These are phyloP conservation scores for Avahi laniger DNA, from an alignment of 2,797 vertebrate species.

Conservation along the genomic window DNA sequence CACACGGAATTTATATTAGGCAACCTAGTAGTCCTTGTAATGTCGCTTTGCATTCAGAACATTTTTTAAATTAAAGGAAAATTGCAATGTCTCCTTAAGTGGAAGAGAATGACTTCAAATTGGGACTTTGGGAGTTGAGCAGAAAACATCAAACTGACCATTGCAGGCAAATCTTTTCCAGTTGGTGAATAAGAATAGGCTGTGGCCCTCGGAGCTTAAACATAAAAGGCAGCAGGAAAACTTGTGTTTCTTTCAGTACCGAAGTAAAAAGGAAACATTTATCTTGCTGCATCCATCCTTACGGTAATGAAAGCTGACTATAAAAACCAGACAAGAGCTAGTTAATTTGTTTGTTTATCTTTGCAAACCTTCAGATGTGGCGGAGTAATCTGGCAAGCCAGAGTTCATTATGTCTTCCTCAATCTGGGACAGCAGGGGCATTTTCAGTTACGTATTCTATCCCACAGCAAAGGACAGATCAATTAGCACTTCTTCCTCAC, in stretches of 20 bases:
- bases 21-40: not conserved
- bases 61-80: conserved; percentile 65
- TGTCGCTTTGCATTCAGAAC: conserved; percentile 58
- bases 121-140: conserved; percentile 51
- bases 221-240: not conserved
- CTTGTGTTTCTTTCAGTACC: not conserved
- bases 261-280: conserved; percentile 32
- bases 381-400: conserved; percentile 10
- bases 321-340: conserved; percentile 32
- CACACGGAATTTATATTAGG: conserved; percentile 10
- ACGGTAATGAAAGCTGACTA: conserved; percentile 53
- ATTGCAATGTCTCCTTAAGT: conserved; percentile 57
- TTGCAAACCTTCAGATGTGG: conserved; percentile 42
- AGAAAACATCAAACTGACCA: conserved; percentile 45
- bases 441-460: conserved; percentile 38
- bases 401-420: conserved; percentile 39
- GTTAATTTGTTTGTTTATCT: conserved; percentile 41
- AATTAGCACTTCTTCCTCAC: not conserved
- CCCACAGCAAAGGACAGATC: conserved; percentile 30
- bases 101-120: conserved; percentile 60
- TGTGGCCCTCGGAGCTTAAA: not conserved
- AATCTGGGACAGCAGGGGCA: not conserved
- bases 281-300: conserved; percentile 48
- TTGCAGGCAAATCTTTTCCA: conserved; percentile 41
- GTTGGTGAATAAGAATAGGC: conserved; percentile 47